phyloP scores from a whole-genome alignment of 2,113 vertebrate genomes.

The Synodontis membranacea region DNA sequence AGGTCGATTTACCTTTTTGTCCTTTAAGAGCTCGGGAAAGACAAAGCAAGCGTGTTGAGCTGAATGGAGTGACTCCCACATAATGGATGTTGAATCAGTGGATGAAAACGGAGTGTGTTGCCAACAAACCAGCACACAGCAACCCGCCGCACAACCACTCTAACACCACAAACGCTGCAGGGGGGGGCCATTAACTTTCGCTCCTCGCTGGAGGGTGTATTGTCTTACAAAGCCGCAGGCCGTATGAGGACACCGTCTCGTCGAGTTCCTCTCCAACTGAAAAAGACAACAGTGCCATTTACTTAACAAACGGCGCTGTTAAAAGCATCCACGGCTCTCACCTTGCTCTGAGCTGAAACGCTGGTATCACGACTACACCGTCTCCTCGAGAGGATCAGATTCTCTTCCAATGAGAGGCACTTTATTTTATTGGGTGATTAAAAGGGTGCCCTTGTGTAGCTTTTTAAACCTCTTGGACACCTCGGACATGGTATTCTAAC shows the following conservation, averaged over 20 bases:
- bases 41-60: constrained; percentile 33
- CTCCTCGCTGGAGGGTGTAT: constrained; percentile 42
- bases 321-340: not conserved
- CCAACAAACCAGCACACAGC: constrained; percentile 46
- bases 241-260: constrained; percentile 35
- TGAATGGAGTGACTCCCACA: constrained; percentile 40
- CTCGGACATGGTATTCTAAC: not conserved
- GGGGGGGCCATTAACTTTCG: constrained; percentile 42
- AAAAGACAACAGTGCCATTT: constrained; percentile 35
- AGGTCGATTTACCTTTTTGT: constrained; percentile 29
- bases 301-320: constrained; percentile 36
- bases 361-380: not conserved
- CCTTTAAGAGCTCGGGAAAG: constrained; percentile 24
- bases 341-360: not conserved
- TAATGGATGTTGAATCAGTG: constrained; percentile 35
- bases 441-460: constrained; percentile 17
- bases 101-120: constrained; percentile 46
- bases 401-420: constrained; percentile 7
- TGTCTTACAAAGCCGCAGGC: constrained; percentile 45
- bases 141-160: constrained; percentile 43
- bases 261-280: constrained; percentile 7
- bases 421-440: constrained; percentile 23
- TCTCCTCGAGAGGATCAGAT: not conserved
- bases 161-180: constrained; percentile 47
- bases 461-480: constrained; percentile 21